Conservation (phyloP, 2,113 vertebrate genomes). For the Prunella fulvescens region DNA sequence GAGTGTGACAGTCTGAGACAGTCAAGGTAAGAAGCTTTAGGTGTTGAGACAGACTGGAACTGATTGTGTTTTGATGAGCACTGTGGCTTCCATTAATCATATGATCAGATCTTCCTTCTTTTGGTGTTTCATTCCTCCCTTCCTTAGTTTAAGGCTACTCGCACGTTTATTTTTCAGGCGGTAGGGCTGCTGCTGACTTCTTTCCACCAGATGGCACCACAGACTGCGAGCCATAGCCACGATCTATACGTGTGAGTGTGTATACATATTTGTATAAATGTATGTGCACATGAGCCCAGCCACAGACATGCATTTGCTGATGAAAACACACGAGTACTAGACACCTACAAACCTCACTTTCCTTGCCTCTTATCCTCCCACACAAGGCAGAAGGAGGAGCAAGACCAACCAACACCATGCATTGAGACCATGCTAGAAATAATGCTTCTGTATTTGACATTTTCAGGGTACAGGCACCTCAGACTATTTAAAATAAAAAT, state of each 20-base stretch:
- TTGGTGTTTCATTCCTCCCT: background rate
- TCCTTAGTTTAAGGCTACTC: background rate
- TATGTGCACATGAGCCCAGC: background rate
- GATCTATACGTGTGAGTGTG: background rate
- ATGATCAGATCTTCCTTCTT: background rate
- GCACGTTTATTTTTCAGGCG: background rate
- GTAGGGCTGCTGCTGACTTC: conserved; percentile 14
- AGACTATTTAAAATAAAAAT: background rate
- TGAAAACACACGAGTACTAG: background rate
- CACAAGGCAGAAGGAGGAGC: background rate
- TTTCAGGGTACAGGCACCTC: background rate
- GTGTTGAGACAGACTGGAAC: background rate
- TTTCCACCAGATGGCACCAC: conserved; percentile 77
- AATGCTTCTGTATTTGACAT: background rate
- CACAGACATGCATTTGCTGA: background rate
- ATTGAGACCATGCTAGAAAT: background rate
- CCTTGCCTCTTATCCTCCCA: background rate
- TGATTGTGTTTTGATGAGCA: background rate
- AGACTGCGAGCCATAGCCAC: conserved; percentile 57
- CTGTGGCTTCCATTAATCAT: background rate
- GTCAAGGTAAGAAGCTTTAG: background rate
- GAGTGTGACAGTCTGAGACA: background rate
- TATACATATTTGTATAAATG: background rate
- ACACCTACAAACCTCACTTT: background rate
- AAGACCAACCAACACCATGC: background rate